Percentiles rank a stretch among this genome's conserved stretches.
Conservation (phyloP, 2,888 invertebrate species). For the Pollenia amentaria region DNA sequence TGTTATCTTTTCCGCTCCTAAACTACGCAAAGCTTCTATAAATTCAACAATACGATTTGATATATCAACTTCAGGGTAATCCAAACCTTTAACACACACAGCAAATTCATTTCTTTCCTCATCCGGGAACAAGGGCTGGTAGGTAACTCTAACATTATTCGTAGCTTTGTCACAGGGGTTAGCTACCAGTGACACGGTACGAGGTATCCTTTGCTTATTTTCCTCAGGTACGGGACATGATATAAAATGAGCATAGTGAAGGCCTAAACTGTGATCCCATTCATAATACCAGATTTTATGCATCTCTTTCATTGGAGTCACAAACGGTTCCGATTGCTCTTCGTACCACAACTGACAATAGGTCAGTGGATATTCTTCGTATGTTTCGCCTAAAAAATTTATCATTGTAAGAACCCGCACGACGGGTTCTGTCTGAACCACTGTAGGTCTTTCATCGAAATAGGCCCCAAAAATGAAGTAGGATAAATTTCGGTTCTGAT, state of each 20-base stretch:
- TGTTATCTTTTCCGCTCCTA: constrained; percentile 95
- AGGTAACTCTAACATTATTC: constrained; percentile 92
- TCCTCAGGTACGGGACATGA: constrained; percentile 93
- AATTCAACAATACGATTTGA: constrained; percentile 95
- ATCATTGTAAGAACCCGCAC: constrained; percentile 94
- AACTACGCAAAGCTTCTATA: constrained; percentile 93
- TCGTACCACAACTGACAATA: constrained; percentile 95
- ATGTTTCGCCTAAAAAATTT: constrained; percentile 91
- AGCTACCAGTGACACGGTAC: constrained; percentile 91
- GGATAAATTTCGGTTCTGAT: constrained; percentile 90
- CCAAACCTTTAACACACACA: constrained; percentile 96
- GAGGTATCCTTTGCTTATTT: constrained; percentile 84
- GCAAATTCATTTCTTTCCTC: constrained; percentile 88
- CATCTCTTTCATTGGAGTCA: constrained; percentile 92
- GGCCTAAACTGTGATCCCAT: constrained; percentile 94
- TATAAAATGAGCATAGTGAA: constrained; percentile 93
- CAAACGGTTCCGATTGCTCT: constrained; percentile 89
- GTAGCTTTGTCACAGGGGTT: constrained; percentile 91
- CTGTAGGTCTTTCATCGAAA: constrained; percentile 90
- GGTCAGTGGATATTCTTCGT: constrained; percentile 85
- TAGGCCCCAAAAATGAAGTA: constrained; percentile 95
- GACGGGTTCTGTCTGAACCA: constrained; percentile 89
- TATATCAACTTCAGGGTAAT: constrained; percentile 94
- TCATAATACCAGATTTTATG: constrained; percentile 95
- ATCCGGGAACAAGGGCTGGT: constrained; percentile 85